phyloP scores from a whole-genome alignment of 2,888 invertebrate species.

The Nasonovia ribisnigri region DNA sequence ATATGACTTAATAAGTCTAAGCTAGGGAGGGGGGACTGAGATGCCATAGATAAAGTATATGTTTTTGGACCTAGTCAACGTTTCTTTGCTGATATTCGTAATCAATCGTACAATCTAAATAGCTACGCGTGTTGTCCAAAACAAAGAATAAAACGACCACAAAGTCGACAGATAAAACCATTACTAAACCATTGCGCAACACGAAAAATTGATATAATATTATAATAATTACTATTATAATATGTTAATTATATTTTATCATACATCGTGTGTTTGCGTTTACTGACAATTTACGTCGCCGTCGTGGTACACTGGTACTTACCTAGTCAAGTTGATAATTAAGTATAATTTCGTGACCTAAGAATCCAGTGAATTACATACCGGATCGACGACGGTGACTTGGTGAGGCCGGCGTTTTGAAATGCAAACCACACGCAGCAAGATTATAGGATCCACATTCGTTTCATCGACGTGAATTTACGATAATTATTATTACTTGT shows the following conservation, averaged over 20 bases:
- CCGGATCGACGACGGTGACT: background rate
- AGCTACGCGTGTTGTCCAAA: too few relatives aligned
- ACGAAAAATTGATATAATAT: background rate
- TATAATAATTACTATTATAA: background rate
- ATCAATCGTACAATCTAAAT: too few relatives aligned
- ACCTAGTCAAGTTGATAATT: background rate
- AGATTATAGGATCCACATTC: background rate
- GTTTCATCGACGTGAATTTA: background rate
- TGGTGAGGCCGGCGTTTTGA: too few relatives aligned
- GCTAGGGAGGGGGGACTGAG: background rate
- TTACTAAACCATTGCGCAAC: background rate
- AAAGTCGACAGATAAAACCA: too few relatives aligned
- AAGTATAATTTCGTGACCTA: background rate
- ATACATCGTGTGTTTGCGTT: background rate
- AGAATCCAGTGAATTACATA: background rate
- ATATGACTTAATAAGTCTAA: background rate
- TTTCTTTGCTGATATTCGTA: too few relatives aligned
- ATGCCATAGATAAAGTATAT: too few relatives aligned
- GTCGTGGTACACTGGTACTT: background rate
- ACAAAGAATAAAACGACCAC: too few relatives aligned
- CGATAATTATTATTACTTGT: too few relatives aligned
- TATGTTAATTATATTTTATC: background rate
- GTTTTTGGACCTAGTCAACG: too few relatives aligned
- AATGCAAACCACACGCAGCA: background rate
- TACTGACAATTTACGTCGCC: background rate